Conservation (phyloP, 2,113 vertebrate species). For the Leptosomus discolor region DNA sequence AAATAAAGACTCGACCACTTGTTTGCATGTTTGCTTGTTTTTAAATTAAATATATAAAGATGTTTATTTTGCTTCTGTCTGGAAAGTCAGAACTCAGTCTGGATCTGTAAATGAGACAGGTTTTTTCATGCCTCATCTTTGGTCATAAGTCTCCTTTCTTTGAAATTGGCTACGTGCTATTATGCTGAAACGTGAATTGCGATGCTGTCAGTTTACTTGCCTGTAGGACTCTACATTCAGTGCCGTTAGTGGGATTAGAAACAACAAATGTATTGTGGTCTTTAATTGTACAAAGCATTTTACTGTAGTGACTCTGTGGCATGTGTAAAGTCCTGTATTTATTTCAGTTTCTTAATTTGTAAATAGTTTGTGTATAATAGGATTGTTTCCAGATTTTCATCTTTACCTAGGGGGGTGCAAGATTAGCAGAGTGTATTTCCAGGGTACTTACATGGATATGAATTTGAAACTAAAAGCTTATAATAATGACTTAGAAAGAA, state of each 20-base stretch:
- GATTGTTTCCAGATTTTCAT: background rate
- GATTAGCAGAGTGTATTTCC: background rate
- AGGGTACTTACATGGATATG: background rate
- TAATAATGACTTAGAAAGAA: background rate
- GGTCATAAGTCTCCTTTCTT: background rate
- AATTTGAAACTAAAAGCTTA: background rate
- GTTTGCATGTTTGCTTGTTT: background rate
- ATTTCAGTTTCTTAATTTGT: background rate
- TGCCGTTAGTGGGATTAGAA: background rate
- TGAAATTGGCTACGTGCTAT: background rate
- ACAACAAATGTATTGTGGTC: background rate
- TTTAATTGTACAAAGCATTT: background rate
- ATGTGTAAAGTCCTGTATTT: background rate
- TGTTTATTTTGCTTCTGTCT: background rate
- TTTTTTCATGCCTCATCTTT: background rate
- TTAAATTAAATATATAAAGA: background rate
- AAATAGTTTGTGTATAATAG: background rate
- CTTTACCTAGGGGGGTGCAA: fast-evolving
- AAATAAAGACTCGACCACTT: background rate
- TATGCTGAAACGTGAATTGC: background rate
- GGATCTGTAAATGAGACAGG: background rate
- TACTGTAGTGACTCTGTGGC: background rate
- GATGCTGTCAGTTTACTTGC: background rate
- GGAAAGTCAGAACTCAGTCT: background rate
- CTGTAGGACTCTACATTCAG: background rate